A percentile compares a stretch with the other conserved stretches of the same genome.
Evolutionary conservation across 2,113 vertebrate species (phyloP).

Genomic region (Theropithecus gelada): DNA sequence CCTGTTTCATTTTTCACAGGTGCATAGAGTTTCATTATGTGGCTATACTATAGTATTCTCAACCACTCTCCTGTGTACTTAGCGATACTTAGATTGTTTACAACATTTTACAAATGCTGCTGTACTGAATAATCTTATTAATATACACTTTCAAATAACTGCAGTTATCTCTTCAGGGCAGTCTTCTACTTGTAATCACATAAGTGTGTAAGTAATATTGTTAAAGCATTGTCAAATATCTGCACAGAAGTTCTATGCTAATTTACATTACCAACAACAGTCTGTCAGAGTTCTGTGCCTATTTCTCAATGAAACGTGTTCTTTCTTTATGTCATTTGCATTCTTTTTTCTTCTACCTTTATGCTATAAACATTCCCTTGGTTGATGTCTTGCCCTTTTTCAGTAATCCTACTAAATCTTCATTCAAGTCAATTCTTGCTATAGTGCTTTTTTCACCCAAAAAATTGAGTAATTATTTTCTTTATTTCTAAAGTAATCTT

Average conservation of each 20-base stretch:
- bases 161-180: background rate
- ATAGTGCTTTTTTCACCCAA: background rate
- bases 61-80: background rate
- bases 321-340: background rate
- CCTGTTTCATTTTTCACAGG: background rate
- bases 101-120: background rate
- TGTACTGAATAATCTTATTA: background rate
- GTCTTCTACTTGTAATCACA: background rate
- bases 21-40: background rate
- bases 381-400: background rate
- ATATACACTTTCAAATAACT: background rate
- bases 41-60: background rate
- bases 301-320: background rate
- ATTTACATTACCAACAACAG: background rate
- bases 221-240: background rate
- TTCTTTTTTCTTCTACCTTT: background rate
- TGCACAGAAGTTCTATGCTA: background rate
- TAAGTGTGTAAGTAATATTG: background rate
- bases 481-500: background rate
- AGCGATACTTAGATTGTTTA: background rate
- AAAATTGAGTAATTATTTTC: background rate
- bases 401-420: background rate
- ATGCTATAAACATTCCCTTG: background rate
- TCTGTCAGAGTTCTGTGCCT: background rate
- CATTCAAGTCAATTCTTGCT: background rate